These are phyloP conservation scores for Pygmarrhopalites habei DNA, from an alignment of 1,140 invertebrate species.

Conservation along the genomic window DNA sequence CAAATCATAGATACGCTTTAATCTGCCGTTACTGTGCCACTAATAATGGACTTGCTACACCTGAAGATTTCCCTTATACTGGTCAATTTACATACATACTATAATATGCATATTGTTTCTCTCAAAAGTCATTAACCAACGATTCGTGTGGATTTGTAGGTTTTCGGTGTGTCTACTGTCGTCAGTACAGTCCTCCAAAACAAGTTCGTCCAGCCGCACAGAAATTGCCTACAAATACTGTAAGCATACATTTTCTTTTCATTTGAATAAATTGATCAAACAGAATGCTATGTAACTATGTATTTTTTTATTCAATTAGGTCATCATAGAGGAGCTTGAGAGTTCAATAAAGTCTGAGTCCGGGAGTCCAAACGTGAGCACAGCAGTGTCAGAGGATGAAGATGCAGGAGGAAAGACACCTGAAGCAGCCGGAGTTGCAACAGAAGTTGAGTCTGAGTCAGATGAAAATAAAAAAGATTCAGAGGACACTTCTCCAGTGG, in stretches of 20 bases:
- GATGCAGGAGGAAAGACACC: too few species aligned
- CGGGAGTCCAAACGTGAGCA: too few species aligned
- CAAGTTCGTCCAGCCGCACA: constrained; percentile 31
- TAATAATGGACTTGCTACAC: constrained; percentile 95
- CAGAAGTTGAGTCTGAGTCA: neutral
- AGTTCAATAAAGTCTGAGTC: neutral
- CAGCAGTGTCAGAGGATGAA: too few species aligned
- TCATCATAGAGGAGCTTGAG: constrained; percentile 24
- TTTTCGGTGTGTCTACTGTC: constrained; percentile 35
- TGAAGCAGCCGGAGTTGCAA: neutral
- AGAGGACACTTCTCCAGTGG: neutral
- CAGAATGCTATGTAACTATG: too few species aligned
- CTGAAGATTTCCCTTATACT: constrained; percentile 92
- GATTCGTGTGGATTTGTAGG: constrained; percentile 22
- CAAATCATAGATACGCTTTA: constrained; percentile 75
- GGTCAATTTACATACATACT: constrained; percentile 50
- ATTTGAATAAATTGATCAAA: too few species aligned
- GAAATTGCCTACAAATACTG: constrained; percentile 30
- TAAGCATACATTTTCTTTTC: too few species aligned
- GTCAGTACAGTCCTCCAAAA: constrained; percentile 35
- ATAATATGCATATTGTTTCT: neutral
- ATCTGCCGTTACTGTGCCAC: constrained; percentile 83
- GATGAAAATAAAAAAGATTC: neutral
- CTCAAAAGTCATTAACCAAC: neutral
- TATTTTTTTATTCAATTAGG: too few species aligned